Conservation (phyloP, 2,797 vertebrate genomes). For the Euthynnus affinis region DNA sequence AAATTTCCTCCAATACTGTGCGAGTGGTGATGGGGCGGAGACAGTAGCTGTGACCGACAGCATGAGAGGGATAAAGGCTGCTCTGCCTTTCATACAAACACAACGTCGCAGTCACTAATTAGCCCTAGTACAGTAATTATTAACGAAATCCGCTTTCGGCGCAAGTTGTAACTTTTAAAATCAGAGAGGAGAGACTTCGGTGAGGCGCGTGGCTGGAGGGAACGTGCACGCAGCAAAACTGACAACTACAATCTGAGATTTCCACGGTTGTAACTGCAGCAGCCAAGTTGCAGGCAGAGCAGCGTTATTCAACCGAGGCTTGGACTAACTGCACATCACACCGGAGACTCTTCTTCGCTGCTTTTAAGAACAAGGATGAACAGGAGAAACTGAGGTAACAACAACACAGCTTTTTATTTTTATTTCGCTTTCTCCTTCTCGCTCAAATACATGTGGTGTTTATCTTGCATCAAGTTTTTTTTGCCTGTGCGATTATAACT, state of each 20-base stretch:
- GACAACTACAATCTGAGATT: conserved; percentile 40
- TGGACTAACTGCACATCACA: conserved; percentile 64
- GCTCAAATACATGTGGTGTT: conserved; percentile 47
- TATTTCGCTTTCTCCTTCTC: neutral
- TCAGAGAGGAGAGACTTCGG: conserved; percentile 12
- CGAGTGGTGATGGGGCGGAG: conserved; percentile 74
- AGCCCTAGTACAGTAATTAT: neutral
- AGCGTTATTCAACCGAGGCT: conserved; percentile 37
- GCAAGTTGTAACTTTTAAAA: conserved; percentile 50
- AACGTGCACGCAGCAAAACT: conserved; percentile 22
- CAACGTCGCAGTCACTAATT: conserved; percentile 39
- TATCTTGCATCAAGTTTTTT: conserved; percentile 71
- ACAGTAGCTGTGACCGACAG: conserved; percentile 64
- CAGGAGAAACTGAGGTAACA: conserved; percentile 70
- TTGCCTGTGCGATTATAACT: conserved; percentile 53
- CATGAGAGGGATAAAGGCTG: conserved; percentile 70
- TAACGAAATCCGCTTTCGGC: neutral
- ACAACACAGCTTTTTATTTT: neutral
- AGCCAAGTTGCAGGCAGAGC: conserved; percentile 59
- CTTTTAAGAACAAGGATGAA: conserved; percentile 46
- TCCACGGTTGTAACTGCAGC: conserved; percentile 51
- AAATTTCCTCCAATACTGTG: conserved; percentile 30
- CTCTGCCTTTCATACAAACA: conserved; percentile 45
- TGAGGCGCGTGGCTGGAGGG: conserved; percentile 13
- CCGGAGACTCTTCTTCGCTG: conserved; percentile 27